Percentiles rank a stretch among this genome's conserved stretches.
phyloP scores from a whole-genome alignment of 1,140 invertebrate genomes.

The Rhagoletis zephyria region DNA sequence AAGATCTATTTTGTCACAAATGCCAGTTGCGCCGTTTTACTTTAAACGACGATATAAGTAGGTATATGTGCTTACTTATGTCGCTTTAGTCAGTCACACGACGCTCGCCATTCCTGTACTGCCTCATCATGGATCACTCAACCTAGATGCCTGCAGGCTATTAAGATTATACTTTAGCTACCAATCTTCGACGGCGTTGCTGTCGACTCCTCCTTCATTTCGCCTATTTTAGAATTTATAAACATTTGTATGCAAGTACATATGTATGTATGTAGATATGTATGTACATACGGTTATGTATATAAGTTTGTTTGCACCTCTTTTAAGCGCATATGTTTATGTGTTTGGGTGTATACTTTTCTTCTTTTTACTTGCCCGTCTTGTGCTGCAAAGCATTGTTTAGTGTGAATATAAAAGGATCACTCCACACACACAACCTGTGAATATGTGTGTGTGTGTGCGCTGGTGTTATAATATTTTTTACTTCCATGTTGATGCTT shows the following conservation, averaged over 20 bases:
- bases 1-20: too few relatives aligned
- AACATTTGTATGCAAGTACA: background rate
- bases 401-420: constrained; percentile 2
- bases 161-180: constrained; percentile 42
- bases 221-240: constrained; percentile 14
- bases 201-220: background rate
- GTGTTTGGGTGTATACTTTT: background rate
- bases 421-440: background rate
- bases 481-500: background rate
- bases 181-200: background rate
- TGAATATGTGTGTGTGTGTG: background rate
- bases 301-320: background rate
- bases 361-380: background rate
- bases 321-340: background rate
- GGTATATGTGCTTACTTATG: background rate
- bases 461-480: background rate
- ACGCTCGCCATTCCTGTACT: background rate
- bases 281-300: background rate
- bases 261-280: background rate
- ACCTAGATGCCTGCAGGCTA: background rate
- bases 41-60: background rate
- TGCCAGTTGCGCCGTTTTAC: too few relatives aligned
- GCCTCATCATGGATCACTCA: background rate
- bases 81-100: background rate
- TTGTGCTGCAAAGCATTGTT: background rate